Evolutionary conservation across 2,797 vertebrate genomes (phyloP).

Genomic region (Hydrocynus forskahlii): DNA sequence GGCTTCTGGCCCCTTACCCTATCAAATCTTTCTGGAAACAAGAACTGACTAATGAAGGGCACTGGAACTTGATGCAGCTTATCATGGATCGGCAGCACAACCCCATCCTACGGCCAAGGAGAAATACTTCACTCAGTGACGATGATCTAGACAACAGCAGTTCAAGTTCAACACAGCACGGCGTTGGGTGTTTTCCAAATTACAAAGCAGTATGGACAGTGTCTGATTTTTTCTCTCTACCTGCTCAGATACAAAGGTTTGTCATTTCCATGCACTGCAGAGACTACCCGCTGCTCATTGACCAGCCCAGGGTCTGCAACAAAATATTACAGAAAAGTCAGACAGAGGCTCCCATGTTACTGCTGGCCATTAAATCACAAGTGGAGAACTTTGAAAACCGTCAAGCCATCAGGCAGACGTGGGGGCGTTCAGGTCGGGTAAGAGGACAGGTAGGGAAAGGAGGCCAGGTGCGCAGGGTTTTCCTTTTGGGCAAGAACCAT

Average conservation of each 20-base stretch:
- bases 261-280: slow-evolving; percentile 69
- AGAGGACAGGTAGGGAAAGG: slow-evolving; percentile 32
- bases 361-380: slow-evolving; percentile 77
- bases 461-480: slow-evolving; percentile 72
- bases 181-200: slow-evolving; percentile 29
- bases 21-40: slow-evolving; percentile 68
- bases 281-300: slow-evolving; percentile 66
- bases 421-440: slow-evolving; percentile 72
- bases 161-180: neutral
- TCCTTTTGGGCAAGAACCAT: slow-evolving; percentile 72
- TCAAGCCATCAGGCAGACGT: slow-evolving; percentile 75
- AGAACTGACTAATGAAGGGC: neutral
- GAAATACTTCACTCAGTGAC: neutral
- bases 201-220: neutral
- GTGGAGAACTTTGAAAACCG: slow-evolving; percentile 68
- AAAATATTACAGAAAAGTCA: slow-evolving; percentile 39
- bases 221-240: slow-evolving; percentile 46
- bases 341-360: slow-evolving; percentile 62
- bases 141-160: neutral
- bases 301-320: slow-evolving; percentile 65
- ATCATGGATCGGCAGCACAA: slow-evolving; percentile 65
- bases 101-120: slow-evolving; percentile 59
- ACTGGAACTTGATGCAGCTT: slow-evolving; percentile 77
- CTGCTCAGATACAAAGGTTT: slow-evolving; percentile 65
- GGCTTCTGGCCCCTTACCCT: slow-evolving; percentile 37